Base-by-base conservation (phyloP, 2,797 vertebrate species). In the Staurois parvus region DNA sequence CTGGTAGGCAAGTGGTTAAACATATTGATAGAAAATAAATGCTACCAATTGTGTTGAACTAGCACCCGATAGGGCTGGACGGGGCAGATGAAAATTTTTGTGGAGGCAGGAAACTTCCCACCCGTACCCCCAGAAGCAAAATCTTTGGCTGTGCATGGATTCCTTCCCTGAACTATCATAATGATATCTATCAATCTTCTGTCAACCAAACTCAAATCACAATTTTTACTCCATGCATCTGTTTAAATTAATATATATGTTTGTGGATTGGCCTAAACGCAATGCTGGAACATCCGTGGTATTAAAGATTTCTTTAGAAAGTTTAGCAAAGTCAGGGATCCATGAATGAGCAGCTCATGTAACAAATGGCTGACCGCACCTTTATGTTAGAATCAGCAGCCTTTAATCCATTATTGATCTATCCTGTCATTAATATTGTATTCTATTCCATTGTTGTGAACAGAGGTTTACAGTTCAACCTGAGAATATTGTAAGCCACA, bases 401-500 rank as follows among this genome's bases (percentile, higher is more conserved):
- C 77, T 69, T 67, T 48, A 30, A 79, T 69, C 40, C 40, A 69
- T 52, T 79, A 79, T 79, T 79, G 64, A 79, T 79, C 64, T 30
- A 26, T 69, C 30, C 40, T 52, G 77, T 68, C 77, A 79, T 79
- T 45, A 79, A 69, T 69, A 52, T 45, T 79, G 66, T 79, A 79
- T 79, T 45, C 76, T 7, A 45, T 42, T 11, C 62, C 21, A 79
- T 79, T 79, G 77, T 79, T 32, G 64, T 79, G 19, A 48, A 45
- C 40, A 79, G 26, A 29, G 76, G 76, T 79, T 79, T 52, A 69
- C 66, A 30, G 40, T 79, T 79, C 66, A 69, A 62, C 42, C 66
- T 6, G 37, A 68, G 64, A 79, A 68, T 69, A 68, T 52, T 79
- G 67, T 8, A 45, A 69, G 40, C 59, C 64, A 45, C 29, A 68